Conservation (phyloP, 2,113 vertebrate species). For the Rhynchomys soricoides region DNA sequence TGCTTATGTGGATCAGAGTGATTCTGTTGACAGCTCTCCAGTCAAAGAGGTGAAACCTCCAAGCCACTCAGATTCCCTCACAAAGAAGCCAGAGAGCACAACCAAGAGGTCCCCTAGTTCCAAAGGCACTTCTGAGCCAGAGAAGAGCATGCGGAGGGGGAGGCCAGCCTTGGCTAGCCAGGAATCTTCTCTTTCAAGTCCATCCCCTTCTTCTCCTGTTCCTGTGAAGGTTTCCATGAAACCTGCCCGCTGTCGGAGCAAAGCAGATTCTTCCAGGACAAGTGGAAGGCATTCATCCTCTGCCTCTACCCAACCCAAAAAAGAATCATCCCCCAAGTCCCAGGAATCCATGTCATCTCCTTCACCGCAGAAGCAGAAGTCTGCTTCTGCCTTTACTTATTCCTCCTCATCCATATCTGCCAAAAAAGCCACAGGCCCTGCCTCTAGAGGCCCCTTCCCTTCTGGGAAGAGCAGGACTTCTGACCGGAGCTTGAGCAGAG, state of each 20-base stretch:
- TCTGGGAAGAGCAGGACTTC: conserved; percentile 88
- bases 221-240: conserved; percentile 87
- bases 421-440: conserved; percentile 84
- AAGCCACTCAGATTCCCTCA: conserved; percentile 81
- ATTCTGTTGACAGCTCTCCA: conserved; percentile 89
- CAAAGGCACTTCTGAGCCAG: conserved; percentile 87
- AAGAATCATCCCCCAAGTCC: conserved; percentile 82
- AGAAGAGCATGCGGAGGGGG: conserved; percentile 91
- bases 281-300: conserved; percentile 87
- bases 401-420: conserved; percentile 86
- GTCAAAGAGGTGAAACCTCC: conserved; percentile 92
- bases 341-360: conserved; percentile 80
- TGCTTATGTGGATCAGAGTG: conserved; percentile 93
- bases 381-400: conserved; percentile 84
- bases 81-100: conserved; percentile 85
- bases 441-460: conserved; percentile 82
- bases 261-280: conserved; percentile 85
- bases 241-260: conserved; percentile 84
- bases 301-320: conserved; percentile 86
- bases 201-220: conserved; percentile 86
- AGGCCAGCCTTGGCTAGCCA: conserved; percentile 86
- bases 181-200: conserved; percentile 83
- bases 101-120: conserved; percentile 83
- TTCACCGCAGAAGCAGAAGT: conserved; percentile 87
- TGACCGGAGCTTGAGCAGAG: conserved; percentile 91